Base-by-base conservation (phyloP, 2,888 invertebrate genomes). In the Phaonia tiefii region DNA sequence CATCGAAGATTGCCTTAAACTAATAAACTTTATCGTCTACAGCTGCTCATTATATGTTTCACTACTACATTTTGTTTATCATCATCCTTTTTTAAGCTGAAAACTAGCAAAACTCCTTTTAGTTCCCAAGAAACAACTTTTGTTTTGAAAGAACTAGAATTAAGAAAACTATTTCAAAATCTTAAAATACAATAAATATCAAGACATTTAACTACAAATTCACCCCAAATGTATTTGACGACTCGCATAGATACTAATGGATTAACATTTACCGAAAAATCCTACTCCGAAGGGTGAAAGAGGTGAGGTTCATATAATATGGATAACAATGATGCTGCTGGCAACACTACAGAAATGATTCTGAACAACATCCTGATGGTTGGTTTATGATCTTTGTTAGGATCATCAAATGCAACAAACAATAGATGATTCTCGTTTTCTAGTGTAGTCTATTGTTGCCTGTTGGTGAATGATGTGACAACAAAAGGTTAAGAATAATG, bases 101-200 rank as follows among this genome's bases (percentile, higher is more conserved):
- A 78, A 84, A 84, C 83, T 31, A 70, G 83, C 79, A 73, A 46
- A 51, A 60, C 77, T 15, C 49, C 81, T 77, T 72, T 58, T 74
- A 10, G 15, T 84, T 84, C 84, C 83, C 84, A 84, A 66, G 83
- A 75, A 74, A 69, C 82, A 37, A 49, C 80, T 80, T 78, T 79
- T 31, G 7, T 25, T 26, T 0, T 3, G 46, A 44, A 42, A n/a
- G 37, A 26, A 60, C 22, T 44, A 44, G 49, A 42, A 65, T 54
- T 65, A 63, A 63, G 37, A 63, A 42, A 37, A 17, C n/a, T n/a
- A n/a, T 37, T 60, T 37, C 5, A 39, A 65, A 54, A 56, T 54
- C 37, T 39, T 42, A 60, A 17, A 69, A 56, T 49, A 7, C 1
- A 25, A 65, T 15, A 39, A 13, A 65, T n/a, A 26, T 49, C n/a